phyloP scores from a whole-genome alignment of 2,888 invertebrate species.

The Chelonus formosanus region DNA sequence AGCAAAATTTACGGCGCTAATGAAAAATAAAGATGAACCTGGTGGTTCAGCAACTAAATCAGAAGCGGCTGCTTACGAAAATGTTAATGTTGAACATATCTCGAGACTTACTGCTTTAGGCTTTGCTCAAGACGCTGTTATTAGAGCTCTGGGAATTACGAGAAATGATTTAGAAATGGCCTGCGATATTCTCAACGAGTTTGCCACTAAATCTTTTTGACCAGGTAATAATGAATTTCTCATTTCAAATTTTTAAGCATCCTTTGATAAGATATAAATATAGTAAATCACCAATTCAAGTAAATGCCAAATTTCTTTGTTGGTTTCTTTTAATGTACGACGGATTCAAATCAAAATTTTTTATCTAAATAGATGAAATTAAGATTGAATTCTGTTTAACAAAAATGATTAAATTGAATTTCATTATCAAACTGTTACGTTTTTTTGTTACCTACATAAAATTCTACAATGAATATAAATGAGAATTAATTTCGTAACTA shows the following conservation, averaged over 20 bases:
- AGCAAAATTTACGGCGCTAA: slow-evolving; percentile 57
- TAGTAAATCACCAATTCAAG: too few species aligned
- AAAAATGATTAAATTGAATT: too few species aligned
- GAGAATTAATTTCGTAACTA: too few species aligned
- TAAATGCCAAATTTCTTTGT: too few species aligned
- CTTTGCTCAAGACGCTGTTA: slow-evolving; percentile 89
- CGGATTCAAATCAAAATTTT: too few species aligned
- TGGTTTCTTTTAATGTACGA: too few species aligned
- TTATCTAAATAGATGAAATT: too few species aligned
- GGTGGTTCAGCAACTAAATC: slow-evolving; percentile 52
- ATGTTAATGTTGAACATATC: slow-evolving; percentile 90
- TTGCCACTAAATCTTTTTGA: slow-evolving; percentile 74
- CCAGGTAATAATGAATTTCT: slow-evolving; percentile 49
- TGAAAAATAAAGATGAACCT: slow-evolving; percentile 58
- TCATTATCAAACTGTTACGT: too few species aligned
- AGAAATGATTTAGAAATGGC: slow-evolving; percentile 96
- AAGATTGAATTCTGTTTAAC: too few species aligned
- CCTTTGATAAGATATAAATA: too few species aligned
- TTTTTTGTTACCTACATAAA: too few species aligned
- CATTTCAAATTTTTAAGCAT: not conserved
- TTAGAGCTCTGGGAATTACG: slow-evolving; percentile 90
- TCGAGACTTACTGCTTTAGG: slow-evolving; percentile 88
- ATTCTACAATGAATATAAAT: too few species aligned
- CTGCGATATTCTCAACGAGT: slow-evolving; percentile 91
- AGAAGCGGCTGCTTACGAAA: slow-evolving; percentile 76